Percentiles rank a stretch among this genome's conserved stretches.
Evolutionary conservation across 2,113 vertebrate genomes (phyloP).

Genomic region (Gobiocypris rarus): DNA sequence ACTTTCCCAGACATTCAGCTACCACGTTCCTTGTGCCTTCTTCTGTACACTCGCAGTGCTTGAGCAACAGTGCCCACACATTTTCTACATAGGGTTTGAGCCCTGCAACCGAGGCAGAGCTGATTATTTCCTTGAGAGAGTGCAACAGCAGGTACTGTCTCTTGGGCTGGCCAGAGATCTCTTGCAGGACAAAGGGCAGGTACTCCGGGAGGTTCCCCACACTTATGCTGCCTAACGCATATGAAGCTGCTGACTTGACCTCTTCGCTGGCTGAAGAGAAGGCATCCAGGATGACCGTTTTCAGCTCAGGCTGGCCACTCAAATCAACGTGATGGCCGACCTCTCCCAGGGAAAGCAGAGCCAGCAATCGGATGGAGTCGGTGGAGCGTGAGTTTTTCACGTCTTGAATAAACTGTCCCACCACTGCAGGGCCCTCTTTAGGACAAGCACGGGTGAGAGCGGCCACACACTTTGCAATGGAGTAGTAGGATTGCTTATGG

Average conservation of each 20-base stretch:
- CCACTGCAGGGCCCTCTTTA: constrained; percentile 93
- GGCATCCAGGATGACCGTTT: constrained; percentile 95
- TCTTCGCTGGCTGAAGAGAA: constrained; percentile 98
- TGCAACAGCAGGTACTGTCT: constrained; percentile 97
- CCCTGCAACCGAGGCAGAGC: constrained; percentile 91
- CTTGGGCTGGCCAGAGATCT: constrained; percentile 96
- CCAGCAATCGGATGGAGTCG: constrained; percentile 94
- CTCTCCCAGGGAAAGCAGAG: constrained; percentile 94
- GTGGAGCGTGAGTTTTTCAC: constrained; percentile 98
- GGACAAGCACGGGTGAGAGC: constrained; percentile 96
- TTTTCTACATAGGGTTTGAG: constrained; percentile 97
- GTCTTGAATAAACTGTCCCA: constrained; percentile 98
- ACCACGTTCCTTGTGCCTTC: constrained; percentile 98
- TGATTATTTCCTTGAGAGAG: constrained; percentile 98
- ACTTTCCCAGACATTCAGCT: constrained; percentile 96
- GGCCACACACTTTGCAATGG: constrained; percentile 98
- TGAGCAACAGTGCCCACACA: constrained; percentile 93
- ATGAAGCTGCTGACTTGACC: constrained; percentile 97
- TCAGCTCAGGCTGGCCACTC: constrained; percentile 94
- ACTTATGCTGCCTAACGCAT: constrained; percentile 95
- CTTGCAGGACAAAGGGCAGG: constrained; percentile 97
- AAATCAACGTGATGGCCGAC: constrained; percentile 98
- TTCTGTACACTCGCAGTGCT: constrained; percentile 97
- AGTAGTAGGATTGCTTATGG: constrained; percentile 99
- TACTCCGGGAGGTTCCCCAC: constrained; percentile 98